A percentile compares a stretch with the other conserved stretches of the same genome.
Conservation (phyloP, 1,140 invertebrate genomes). For the Capitella teleta region DNA sequence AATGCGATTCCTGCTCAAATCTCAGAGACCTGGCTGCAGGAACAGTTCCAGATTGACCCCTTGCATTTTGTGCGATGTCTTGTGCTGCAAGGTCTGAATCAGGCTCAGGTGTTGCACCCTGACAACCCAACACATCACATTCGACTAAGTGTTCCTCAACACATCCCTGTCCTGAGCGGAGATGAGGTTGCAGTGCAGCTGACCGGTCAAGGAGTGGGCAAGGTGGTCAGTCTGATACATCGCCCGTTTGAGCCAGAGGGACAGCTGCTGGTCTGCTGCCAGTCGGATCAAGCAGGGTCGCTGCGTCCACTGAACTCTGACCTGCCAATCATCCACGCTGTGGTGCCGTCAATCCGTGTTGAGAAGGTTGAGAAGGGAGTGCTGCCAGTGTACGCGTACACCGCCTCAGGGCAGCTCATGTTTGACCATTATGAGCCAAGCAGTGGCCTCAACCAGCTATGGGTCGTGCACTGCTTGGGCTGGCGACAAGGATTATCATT, state of each 20-base stretch:
- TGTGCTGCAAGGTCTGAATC: not conserved
- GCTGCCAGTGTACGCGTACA: slow-evolving; percentile 24
- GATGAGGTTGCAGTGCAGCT: slow-evolving; percentile 32
- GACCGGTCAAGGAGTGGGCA: slow-evolving; percentile 12
- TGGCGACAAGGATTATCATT: slow-evolving; percentile 25
- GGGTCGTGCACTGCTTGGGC: slow-evolving; percentile 29
- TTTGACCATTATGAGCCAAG: slow-evolving; percentile 24
- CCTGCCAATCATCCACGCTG: slow-evolving; percentile 23
- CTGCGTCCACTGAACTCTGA: slow-evolving; percentile 27
- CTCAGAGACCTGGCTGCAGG: too few relatives aligned
- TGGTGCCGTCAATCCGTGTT: slow-evolving; percentile 9
- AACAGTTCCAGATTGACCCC: not conserved
- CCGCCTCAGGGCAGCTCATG: slow-evolving; percentile 15
- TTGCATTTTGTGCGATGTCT: not conserved
- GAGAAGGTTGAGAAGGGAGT: slow-evolving; percentile 9
- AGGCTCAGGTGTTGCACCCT: not conserved
- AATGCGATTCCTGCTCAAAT: too few relatives aligned
- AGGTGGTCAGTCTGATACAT: slow-evolving; percentile 28
- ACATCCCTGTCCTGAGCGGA: slow-evolving; percentile 23
- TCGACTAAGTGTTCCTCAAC: slow-evolving; percentile 17
- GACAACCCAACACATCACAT: too few relatives aligned
- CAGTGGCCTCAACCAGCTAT: slow-evolving; percentile 18
- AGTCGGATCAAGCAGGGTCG: slow-evolving; percentile 20
- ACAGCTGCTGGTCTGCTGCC: slow-evolving; percentile 26
- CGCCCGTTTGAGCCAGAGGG: slow-evolving; percentile 17